A percentile compares a stretch with the other conserved stretches of the same genome.
These are phyloP conservation scores for Teinopalpus imperialis DNA, from an alignment of 2,888 invertebrate genomes.

Conservation along the genomic window DNA sequence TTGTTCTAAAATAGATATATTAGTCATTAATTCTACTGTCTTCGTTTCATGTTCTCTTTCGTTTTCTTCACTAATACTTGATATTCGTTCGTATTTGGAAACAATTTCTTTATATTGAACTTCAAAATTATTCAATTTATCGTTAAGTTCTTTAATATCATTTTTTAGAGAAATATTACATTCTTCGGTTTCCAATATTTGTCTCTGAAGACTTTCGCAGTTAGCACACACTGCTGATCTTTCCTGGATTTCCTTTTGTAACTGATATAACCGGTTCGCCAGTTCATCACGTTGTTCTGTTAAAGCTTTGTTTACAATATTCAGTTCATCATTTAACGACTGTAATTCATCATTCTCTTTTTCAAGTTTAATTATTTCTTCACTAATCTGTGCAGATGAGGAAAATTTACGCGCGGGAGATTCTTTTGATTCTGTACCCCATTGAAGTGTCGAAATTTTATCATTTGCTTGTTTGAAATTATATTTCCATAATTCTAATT, in stretches of 20 bases:
- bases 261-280: conserved; percentile 50
- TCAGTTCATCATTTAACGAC: conserved; percentile 55
- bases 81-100: conserved; percentile 34
- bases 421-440: conserved; percentile 53
- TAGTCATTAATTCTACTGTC: conserved; percentile 33
- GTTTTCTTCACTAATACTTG: conserved; percentile 42
- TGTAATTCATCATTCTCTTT: conserved; percentile 74
- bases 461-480: conserved; percentile 86
- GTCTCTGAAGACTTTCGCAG: conserved; percentile 43
- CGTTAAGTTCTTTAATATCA: conserved; percentile 29
- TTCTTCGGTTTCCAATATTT: conserved; percentile 45
- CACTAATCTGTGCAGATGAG: conserved; percentile 39
- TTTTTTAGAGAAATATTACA: conserved; percentile 40
- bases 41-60: conserved; percentile 39
- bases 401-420: conserved; percentile 37
- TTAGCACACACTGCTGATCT: conserved; percentile 42
- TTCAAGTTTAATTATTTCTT: conserved; percentile 64
- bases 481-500: conserved; percentile 87
- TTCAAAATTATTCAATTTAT: conserved; percentile 26
- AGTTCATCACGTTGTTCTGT: conserved; percentile 42
- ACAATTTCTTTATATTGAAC: conserved; percentile 11
- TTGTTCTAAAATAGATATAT: conserved; percentile 40
- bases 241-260: conserved; percentile 51
- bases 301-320: conserved; percentile 46
- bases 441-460: conserved; percentile 79